Conservation (phyloP, 2,888 invertebrate genomes). For the Leptinotarsa rubiginosa region DNA sequence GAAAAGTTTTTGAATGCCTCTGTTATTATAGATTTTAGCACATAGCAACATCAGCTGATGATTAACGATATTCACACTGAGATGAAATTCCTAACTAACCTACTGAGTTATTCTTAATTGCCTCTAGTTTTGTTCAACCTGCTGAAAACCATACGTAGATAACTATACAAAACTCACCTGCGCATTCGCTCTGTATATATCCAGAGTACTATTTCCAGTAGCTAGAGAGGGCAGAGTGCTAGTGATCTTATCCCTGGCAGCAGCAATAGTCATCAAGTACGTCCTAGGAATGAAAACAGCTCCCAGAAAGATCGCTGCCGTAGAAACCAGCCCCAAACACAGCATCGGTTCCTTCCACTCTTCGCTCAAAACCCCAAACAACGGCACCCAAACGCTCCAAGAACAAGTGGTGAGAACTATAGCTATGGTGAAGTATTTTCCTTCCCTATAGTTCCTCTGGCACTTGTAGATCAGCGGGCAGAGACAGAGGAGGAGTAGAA, state of each 20-base stretch:
- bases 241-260: slow-evolving; percentile 72
- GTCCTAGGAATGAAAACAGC: slow-evolving; percentile 77
- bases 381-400: slow-evolving; percentile 74
- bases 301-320: slow-evolving; percentile 73
- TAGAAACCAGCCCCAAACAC: slow-evolving; percentile 72
- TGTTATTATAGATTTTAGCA: no score
- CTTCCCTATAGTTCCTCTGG: slow-evolving; percentile 78
- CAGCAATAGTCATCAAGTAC: slow-evolving; percentile 75
- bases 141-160: no score
- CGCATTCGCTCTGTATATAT: slow-evolving; percentile 63
- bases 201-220: slow-evolving; percentile 65
- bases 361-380: slow-evolving; percentile 69
- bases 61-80: no score
- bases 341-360: slow-evolving; percentile 72
- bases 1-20: no score
- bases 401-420: slow-evolving; percentile 69
- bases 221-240: slow-evolving; percentile 69
- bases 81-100: no score
- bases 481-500: slow-evolving; percentile 70
- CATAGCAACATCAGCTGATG: no score
- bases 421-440: slow-evolving; percentile 70
- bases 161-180: slow-evolving; percentile 56
- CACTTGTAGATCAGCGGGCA: slow-evolving; percentile 74
- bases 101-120: no score
- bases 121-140: no score